Evolutionary conservation across 37 sponge, comb jelly and placozoan genomes (phyloP).

Genomic region (Cladorhizidae sp.): DNA sequence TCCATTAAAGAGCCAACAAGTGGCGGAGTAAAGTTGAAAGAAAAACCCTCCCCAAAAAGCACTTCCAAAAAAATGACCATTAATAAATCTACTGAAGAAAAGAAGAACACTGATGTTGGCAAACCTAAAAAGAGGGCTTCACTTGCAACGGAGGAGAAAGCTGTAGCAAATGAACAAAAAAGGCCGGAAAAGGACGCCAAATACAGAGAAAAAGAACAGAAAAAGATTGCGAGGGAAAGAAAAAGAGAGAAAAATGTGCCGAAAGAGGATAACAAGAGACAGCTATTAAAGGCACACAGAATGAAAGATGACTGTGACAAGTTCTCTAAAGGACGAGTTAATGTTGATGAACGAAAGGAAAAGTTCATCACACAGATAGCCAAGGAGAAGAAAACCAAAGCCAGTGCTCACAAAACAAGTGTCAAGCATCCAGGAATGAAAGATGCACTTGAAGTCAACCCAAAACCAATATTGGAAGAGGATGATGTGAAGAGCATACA

Average conservation of each 20-base stretch:
- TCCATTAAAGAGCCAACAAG: no score
- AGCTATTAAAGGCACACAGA: constrained; percentile 9
- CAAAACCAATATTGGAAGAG: no score
- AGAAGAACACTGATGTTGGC: no score
- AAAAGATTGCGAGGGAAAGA: constrained; percentile 5
- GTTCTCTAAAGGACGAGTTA: constrained; percentile 27
- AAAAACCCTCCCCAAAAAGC: no score
- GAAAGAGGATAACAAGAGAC: background rate
- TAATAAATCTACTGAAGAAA: no score
- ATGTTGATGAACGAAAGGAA: constrained; percentile 30
- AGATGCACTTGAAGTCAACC: no score
- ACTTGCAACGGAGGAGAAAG: background rate
- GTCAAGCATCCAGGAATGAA: no score
- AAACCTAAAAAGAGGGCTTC: no score
- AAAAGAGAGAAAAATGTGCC: background rate
- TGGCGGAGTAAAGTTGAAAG: no score
- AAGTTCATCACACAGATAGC: constrained; percentile 13
- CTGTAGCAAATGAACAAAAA: background rate
- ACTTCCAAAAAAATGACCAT: no score
- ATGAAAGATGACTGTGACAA: constrained; percentile 27
- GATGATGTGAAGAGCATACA: no score
- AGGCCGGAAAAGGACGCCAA: constrained; percentile 1
- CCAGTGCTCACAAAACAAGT: no score
- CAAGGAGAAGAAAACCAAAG: constrained; percentile 28
- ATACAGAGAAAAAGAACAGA: background rate